Evolutionary conservation across 2,113 vertebrate genomes (phyloP).

Genomic region (Corythornis madagascariensis): DNA sequence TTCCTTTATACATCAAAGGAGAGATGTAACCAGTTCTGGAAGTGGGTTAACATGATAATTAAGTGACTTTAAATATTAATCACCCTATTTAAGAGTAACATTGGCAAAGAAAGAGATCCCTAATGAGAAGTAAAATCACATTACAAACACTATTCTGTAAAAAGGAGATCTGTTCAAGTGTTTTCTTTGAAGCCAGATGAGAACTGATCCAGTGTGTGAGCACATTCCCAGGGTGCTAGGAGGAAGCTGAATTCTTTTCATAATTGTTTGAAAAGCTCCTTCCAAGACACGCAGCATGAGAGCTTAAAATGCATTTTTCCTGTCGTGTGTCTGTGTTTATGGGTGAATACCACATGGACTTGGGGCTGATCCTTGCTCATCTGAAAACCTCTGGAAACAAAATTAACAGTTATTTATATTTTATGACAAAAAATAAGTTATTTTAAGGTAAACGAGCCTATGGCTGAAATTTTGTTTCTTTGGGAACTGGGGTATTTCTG

Average conservation of each 20-base stretch:
- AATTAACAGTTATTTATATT: too few species aligned
- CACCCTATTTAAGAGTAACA: constrained; percentile 35
- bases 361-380: constrained; percentile 44
- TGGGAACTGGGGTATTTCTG: not conserved
- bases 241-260: constrained; percentile 29
- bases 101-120: constrained; percentile 12
- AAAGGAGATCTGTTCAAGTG: not conserved
- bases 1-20: constrained; percentile 23
- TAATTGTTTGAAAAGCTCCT: constrained; percentile 34
- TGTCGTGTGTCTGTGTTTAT: constrained; percentile 36
- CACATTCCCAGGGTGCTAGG: constrained; percentile 8
- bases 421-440: not conserved
- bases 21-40: constrained; percentile 1
- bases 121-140: constrained; percentile 37
- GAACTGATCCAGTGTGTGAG: not conserved
- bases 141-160: constrained; percentile 7
- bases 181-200: constrained; percentile 44
- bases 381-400: not conserved
- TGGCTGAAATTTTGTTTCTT: constrained; percentile 22
- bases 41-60: constrained; percentile 49
- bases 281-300: constrained; percentile 1
- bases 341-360: constrained; percentile 10
- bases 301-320: constrained; percentile 41
- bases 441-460: constrained; percentile 8
- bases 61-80: constrained; percentile 61